Evolutionary conservation across 2,113 vertebrate species (phyloP), one percentile per base, ranked within the genome.

Genomic region (Thalassarche chlororhynchos): DNA sequence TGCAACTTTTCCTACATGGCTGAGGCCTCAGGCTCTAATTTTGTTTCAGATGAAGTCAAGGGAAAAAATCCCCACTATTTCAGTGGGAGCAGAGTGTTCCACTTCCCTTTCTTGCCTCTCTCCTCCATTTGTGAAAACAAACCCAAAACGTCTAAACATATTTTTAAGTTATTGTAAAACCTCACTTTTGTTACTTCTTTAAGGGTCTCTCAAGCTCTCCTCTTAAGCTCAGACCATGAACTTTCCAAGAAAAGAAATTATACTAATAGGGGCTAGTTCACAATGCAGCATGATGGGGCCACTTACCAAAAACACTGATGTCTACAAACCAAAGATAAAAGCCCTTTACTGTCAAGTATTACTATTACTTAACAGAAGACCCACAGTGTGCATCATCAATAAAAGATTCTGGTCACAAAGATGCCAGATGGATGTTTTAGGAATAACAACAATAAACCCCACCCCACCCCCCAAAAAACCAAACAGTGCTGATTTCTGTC

Each of bases 91-190:
- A 58, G 28, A 14, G 20, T 5, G 5, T 28, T 86, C 61, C n/a
- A 55, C 58, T 80, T 71, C 62, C 31, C 46, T 18, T 44, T 49
- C 55, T 83, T 7, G 3, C 7, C 24, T 17, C n/a, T 31, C 44
- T 83, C 68, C 18, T 93, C 29, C 55, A 44, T 6, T 49, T 69
- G 34, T 24, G 75, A 89, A 90, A 85, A 87, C 4, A 74, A 72
- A 47, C 5, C 10, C 29, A 6, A 58, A 87, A 29, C 0, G 0
- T 4, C 51, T 24, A 71, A 81, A 69, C 0, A 7, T 32, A 20
- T n/a, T 38, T 62, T 72, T 9, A 7, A 52, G 34, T 61, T 20
- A 54, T 2, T 64, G 32, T 17, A 79, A 90, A 90, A 15, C 13
- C 34, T 74, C 34, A 10, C 18, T 36, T 89, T 36, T 44, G 16